Base-by-base conservation (phyloP, 2,113 vertebrate species). In the Phodopus roborovskii region DNA sequence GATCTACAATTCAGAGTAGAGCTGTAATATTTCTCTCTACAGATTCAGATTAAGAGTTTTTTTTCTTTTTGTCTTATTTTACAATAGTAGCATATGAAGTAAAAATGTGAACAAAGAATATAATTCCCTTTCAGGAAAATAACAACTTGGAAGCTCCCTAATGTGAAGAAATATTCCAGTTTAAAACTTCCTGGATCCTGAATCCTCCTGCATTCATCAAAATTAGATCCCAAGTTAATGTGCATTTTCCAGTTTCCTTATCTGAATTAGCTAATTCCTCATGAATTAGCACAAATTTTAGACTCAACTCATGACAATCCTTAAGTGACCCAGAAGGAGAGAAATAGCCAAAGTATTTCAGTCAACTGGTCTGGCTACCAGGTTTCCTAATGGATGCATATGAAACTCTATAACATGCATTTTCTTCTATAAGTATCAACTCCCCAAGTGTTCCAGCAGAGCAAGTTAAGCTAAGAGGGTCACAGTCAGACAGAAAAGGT, bases 141-240 rank as follows among this genome's bases (percentile, higher is more conserved):
- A 87, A 91, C 94, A 95, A 6, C 78, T 91, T 96, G 70, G 91
- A 95, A 94, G n/a, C n/a, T 91, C 9, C 56, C 58, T 85, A 84
- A 75, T 84, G 39, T 84, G 58, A 50, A 87, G 95, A 96, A 45
- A 77, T 48, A 53, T 58, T 58, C 84, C 36, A 58, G 39, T 82
- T 85, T 79, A 82, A 96, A 82, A 78, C 26, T 48, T 79, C 39
- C 24, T 88, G 58, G 66, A 75, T 91, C 20, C 56, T 78, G 22
- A 53, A 88, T 79, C 74, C 26, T 87, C 62, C 30, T 92, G 11
- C 53, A 66, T 60, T 95, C n/a, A 92, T 45, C 60, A 94, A 92
- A 92, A 94, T 26, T 78, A 33, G 7, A 24, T 64, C 82, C 62
- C 58, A 13, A 88, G 45, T 22, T 22, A 91, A 84, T 36, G 62